phyloP scores from a whole-genome alignment of 2,797 vertebrate species.

The Knipowitschia caucasica region DNA sequence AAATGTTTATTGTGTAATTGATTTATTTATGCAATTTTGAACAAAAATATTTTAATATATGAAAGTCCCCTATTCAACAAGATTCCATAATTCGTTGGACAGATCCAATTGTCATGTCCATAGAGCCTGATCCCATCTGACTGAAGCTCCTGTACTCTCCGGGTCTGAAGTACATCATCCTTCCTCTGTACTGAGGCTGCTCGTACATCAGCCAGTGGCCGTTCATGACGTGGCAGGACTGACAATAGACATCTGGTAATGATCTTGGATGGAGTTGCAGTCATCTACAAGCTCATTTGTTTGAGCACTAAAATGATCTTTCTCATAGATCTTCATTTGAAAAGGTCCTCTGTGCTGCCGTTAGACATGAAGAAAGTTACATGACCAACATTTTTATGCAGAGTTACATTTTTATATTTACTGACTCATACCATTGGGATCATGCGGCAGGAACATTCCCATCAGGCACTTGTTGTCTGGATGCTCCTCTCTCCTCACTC shows the following conservation, averaged over 20 bases:
- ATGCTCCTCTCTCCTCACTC: slow-evolving; percentile 72
- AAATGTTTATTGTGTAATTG: background rate
- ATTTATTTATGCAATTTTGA: slow-evolving; percentile 31
- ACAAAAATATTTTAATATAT: slow-evolving; percentile 18
- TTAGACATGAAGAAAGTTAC: background rate
- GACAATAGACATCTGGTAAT: slow-evolving; percentile 55
- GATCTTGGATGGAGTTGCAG: slow-evolving; percentile 54
- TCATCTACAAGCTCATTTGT: slow-evolving; percentile 65
- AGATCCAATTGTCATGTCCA: slow-evolving; percentile 69
- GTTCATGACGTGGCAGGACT: slow-evolving; percentile 60
- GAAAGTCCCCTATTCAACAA: slow-evolving; percentile 39
- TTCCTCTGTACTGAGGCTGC: slow-evolving; percentile 62
- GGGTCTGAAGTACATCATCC: slow-evolving; percentile 70
- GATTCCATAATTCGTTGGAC: slow-evolving; percentile 68
- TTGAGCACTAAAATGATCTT: slow-evolving; percentile 59
- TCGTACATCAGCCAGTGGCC: slow-evolving; percentile 71
- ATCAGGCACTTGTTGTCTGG: slow-evolving; percentile 72
- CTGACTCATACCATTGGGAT: slow-evolving; percentile 63
- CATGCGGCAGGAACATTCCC: slow-evolving; percentile 69
- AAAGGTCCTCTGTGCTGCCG: slow-evolving; percentile 63
- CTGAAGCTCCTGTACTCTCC: slow-evolving; percentile 71
- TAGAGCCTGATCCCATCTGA: slow-evolving; percentile 60
- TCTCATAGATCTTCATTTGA: slow-evolving; percentile 67
- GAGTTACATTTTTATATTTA: background rate
- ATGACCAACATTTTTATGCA: background rate